These are phyloP conservation scores for Rhyzopertha dominica DNA, from an alignment of 1,140 invertebrate species.

Conservation along the genomic window DNA sequence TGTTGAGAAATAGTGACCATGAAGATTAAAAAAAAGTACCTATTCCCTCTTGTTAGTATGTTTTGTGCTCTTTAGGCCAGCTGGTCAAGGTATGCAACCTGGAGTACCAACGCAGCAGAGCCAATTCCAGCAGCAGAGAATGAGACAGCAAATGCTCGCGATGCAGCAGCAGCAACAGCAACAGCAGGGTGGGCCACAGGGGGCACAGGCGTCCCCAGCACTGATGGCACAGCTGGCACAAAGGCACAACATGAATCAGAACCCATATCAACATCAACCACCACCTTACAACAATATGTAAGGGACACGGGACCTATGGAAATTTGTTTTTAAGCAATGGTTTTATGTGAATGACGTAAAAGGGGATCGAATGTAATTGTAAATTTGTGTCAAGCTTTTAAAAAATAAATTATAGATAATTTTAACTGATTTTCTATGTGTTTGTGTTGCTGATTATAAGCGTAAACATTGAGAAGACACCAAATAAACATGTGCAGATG, in stretches of 20 bases:
- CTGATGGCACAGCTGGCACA: slow-evolving; percentile 41
- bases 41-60: background rate
- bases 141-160: slow-evolving; percentile 31
- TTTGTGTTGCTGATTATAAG: too few relatives aligned
- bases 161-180: slow-evolving; percentile 37
- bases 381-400: too few relatives aligned
- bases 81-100: slow-evolving; percentile 35
- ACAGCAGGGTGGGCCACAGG: slow-evolving; percentile 33
- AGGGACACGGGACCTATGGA: too few relatives aligned
- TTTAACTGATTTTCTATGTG: too few relatives aligned
- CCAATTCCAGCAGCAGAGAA: slow-evolving; percentile 33
- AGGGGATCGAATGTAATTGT: too few relatives aligned
- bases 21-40: slow-evolving; percentile 1
- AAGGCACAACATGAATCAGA: slow-evolving; percentile 40
- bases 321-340: too few relatives aligned
- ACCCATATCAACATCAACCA: slow-evolving; percentile 42
- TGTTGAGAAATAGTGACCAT: too few relatives aligned
- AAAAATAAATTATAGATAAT: too few relatives aligned
- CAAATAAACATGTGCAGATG: too few relatives aligned
- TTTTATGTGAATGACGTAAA: too few relatives aligned
- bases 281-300: slow-evolving; percentile 44
- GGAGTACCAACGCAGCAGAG: slow-evolving; percentile 31
- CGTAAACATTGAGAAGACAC: too few relatives aligned
- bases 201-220: slow-evolving; percentile 32
- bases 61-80: too few relatives aligned